phyloP scores from a whole-genome alignment of 2,113 vertebrate species.

The Stigmatopora nigra region DNA sequence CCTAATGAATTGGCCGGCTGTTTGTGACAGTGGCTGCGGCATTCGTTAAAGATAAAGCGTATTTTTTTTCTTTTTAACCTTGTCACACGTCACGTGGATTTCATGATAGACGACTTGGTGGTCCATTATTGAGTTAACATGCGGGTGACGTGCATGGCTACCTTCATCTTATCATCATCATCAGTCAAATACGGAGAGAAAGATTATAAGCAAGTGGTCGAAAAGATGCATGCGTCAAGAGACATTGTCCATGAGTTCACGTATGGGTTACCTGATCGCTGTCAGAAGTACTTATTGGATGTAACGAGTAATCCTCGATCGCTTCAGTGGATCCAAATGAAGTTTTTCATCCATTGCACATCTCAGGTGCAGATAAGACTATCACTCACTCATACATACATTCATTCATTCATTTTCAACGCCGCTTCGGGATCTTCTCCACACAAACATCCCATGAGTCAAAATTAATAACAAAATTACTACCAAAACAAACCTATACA shows the following conservation, averaged over 20 bases:
- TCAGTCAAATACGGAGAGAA: background rate
- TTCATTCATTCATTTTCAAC: slow-evolving; percentile 26
- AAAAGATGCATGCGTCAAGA: slow-evolving; percentile 27
- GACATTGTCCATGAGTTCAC: background rate
- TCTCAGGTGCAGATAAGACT: slow-evolving; percentile 63
- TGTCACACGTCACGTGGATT: background rate
- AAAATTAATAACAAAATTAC: slow-evolving; percentile 19
- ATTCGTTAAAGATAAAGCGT: background rate
- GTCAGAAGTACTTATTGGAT: slow-evolving; percentile 74
- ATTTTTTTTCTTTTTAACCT: background rate
- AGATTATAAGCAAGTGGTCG: slow-evolving; percentile 1
- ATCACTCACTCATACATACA: slow-evolving; percentile 52
- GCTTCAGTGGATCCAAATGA: slow-evolving; percentile 70
- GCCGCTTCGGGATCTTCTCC: slow-evolving; percentile 55
- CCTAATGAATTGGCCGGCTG: slow-evolving; percentile 5
- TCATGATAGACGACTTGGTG: background rate
- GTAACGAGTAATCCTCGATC: slow-evolving; percentile 65
- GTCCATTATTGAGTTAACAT: background rate
- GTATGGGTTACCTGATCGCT: slow-evolving; percentile 68
- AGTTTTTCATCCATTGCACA: slow-evolving; percentile 76
- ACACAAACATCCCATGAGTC: slow-evolving; percentile 57
- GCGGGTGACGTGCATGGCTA: background rate
- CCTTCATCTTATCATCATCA: background rate
- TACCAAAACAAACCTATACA: slow-evolving; percentile 4
- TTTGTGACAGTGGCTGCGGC: slow-evolving; percentile 7